These are phyloP conservation scores for Bombus waltoni DNA, from an alignment of 1,140 invertebrate species.

Conservation along the genomic window DNA sequence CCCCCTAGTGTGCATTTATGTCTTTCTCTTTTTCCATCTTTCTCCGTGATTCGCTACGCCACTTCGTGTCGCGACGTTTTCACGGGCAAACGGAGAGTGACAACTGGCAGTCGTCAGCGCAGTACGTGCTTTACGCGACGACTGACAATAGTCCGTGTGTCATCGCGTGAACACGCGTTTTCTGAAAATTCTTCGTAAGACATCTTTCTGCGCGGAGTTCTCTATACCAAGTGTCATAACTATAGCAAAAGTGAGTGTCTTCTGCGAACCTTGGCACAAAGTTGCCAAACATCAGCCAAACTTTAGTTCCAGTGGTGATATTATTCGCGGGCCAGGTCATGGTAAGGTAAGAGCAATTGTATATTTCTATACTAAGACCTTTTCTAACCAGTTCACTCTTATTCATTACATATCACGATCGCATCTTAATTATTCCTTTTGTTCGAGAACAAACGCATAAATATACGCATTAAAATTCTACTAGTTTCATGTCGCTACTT, in stretches of 20 bases:
- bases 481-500: not conserved
- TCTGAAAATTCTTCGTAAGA: constrained; percentile 10
- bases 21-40: constrained; percentile 54
- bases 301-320: constrained; percentile 39
- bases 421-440: not conserved
- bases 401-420: not conserved
- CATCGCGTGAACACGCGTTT: constrained; percentile 55
- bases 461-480: not conserved
- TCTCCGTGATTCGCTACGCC: constrained; percentile 64
- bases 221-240: constrained; percentile 43
- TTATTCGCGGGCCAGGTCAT: constrained; percentile 73
- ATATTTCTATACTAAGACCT: not conserved
- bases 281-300: constrained; percentile 43
- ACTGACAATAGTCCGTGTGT: constrained; percentile 63
- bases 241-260: constrained; percentile 64
- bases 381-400: not conserved
- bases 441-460: not conserved
- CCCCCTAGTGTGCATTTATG: constrained; percentile 67
- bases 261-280: constrained; percentile 49
- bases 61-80: constrained; percentile 68
- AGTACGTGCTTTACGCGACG: constrained; percentile 52
- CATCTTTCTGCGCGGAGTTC: constrained; percentile 4
- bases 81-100: constrained; percentile 74
- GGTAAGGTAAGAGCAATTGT: constrained; percentile 75
- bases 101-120: constrained; percentile 72